A percentile compares a stretch with the other conserved stretches of the same genome.
phyloP scores from a whole-genome alignment of 2,888 invertebrate genomes.

The Sesia apiformis region DNA sequence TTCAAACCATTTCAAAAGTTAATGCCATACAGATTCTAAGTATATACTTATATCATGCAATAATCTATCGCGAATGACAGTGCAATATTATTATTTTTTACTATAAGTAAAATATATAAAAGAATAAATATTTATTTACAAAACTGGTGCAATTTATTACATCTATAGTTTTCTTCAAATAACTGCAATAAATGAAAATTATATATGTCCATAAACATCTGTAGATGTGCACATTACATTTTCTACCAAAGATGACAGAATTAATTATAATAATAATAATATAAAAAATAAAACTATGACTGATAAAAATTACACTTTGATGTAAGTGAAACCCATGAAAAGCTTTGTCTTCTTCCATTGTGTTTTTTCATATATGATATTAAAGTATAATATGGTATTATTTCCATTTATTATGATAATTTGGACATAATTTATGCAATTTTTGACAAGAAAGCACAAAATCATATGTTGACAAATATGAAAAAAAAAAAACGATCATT shows the following conservation, averaged over 20 bases:
- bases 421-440: neutral
- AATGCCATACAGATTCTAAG: no score
- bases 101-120: conserved; percentile 53
- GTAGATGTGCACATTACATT: conserved; percentile 19
- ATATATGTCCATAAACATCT: conserved; percentile 10
- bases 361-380: neutral
- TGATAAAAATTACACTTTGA: conserved; percentile 22
- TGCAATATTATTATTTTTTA: conserved; percentile 66
- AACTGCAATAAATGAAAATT: conserved; percentile 21
- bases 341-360: conserved; percentile 10
- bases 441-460: neutral
- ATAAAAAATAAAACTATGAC: conserved; percentile 16
- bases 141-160: conserved; percentile 46
- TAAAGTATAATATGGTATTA: neutral
- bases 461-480: neutral
- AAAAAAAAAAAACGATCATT: conserved; percentile 3
- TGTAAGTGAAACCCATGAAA: conserved; percentile 6
- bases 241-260: conserved; percentile 59
- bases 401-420: neutral
- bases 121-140: conserved; percentile 29
- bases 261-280: conserved; percentile 4
- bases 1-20: no score
- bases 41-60: neutral
- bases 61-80: conserved; percentile 36
- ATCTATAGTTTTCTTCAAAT: conserved; percentile 9